Percentiles rank a stretch among this genome's conserved stretches.
phyloP scores from a whole-genome alignment of 2,797 vertebrate genomes.

The Rhabdomys pumilio region DNA sequence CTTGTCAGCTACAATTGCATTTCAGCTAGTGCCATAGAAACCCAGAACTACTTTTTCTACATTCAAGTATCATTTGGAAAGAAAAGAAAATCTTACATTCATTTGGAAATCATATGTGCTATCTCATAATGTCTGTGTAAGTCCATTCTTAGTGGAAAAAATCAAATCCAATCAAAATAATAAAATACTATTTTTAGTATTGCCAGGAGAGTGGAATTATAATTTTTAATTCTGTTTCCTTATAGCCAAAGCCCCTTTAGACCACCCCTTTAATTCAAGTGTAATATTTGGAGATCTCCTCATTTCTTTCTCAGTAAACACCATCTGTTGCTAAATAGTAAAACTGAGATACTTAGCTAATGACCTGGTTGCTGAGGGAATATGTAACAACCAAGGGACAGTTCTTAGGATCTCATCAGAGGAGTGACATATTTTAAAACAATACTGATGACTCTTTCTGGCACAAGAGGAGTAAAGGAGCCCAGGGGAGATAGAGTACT shows the following conservation, averaged over 20 bases:
- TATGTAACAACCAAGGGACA: conserved; percentile 30
- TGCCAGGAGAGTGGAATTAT: conserved; percentile 20
- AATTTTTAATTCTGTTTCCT: conserved; percentile 68
- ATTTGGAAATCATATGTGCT: conserved; percentile 44
- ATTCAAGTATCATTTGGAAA: conserved; percentile 25
- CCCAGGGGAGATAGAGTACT: background rate
- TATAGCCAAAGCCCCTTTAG: conserved; percentile 47
- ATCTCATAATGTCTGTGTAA: conserved; percentile 60
- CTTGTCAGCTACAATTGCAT: conserved; percentile 14
- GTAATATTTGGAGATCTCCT: conserved; percentile 67
- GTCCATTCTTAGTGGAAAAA: conserved; percentile 21
- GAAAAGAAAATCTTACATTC: conserved; percentile 10
- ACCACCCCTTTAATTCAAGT: conserved; percentile 59
- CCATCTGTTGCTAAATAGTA: conserved; percentile 71
- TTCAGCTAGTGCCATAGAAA: conserved; percentile 46
- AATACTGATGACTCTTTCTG: conserved; percentile 26
- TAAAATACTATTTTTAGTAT: conserved; percentile 58
- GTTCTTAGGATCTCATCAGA: conserved; percentile 33
- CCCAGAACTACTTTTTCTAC: conserved; percentile 29
- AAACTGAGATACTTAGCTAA: conserved; percentile 55
- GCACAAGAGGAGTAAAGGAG: background rate
- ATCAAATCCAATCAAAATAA: conserved; percentile 56
- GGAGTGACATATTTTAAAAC: conserved; percentile 67
- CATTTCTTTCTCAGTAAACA: conserved; percentile 72
- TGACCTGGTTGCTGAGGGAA: conserved; percentile 27